phyloP scores from a whole-genome alignment of 2,797 vertebrate genomes.

The Hyperoplus immaculatus region DNA sequence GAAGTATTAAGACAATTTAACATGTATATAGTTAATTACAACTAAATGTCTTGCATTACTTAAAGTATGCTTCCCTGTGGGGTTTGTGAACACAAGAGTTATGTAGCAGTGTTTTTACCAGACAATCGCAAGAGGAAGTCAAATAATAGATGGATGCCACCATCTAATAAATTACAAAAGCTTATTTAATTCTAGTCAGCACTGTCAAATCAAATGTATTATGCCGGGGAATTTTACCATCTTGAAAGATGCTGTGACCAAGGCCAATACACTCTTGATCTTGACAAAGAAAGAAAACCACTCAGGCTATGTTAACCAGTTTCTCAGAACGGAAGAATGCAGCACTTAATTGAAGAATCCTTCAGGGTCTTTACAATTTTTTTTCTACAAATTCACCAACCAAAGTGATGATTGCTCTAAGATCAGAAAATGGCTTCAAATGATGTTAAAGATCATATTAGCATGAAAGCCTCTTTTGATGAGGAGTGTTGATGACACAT shows the following conservation, averaged over 20 bases:
- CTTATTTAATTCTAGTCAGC: no score
- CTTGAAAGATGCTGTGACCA: no score
- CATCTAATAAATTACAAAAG: no score
- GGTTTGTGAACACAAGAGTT: background rate
- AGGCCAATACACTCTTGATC: no score
- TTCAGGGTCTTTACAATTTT: background rate
- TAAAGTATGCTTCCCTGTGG: background rate
- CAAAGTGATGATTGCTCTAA: background rate
- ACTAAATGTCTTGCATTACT: background rate
- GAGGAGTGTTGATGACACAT: slow-evolving; percentile 30
- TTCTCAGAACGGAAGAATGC: background rate
- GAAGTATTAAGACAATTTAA: background rate
- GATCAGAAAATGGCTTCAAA: background rate
- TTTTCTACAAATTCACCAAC: background rate
- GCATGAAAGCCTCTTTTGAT: no score
- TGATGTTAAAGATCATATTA: background rate
- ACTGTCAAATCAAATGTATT: no score
- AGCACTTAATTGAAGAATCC: background rate
- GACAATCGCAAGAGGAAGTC: background rate
- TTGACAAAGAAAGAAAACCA: no score
- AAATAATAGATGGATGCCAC: no score
- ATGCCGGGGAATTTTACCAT: no score
- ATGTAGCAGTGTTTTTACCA: background rate
- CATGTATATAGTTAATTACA: background rate
- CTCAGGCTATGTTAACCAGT: background rate